A percentile compares a stretch with the other conserved stretches of the same genome.
phyloP scores from a whole-genome alignment of 1,140 invertebrate species.

The Diploscapter pachys region DNA sequence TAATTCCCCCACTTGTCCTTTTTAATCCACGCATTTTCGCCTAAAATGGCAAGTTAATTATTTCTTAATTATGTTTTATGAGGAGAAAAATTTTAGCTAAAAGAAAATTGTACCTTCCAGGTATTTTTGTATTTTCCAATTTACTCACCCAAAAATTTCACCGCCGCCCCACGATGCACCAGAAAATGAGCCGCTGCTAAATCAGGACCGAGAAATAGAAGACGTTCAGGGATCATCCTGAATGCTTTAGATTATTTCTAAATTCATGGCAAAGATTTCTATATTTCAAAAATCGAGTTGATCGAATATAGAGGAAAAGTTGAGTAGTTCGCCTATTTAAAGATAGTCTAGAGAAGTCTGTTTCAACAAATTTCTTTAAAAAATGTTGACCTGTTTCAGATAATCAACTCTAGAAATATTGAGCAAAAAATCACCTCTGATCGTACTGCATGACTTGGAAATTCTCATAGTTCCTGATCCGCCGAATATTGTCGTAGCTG shows the following conservation, averaged over 20 bases:
- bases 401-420: too few relatives aligned
- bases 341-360: too few relatives aligned
- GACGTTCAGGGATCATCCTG: conserved; percentile 61
- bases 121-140: conserved; percentile 59
- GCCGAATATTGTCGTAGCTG: conserved; percentile 50
- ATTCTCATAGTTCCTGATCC: conserved; percentile 43
- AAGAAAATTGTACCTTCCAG: conserved; percentile 23
- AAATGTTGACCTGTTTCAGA: too few relatives aligned
- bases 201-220: conserved; percentile 67
- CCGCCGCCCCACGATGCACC: conserved; percentile 67
- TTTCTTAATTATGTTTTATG: neutral
- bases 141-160: conserved; percentile 67
- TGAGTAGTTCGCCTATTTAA: too few relatives aligned
- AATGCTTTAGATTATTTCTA: neutral
- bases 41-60: too few relatives aligned
- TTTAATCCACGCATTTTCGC: neutral
- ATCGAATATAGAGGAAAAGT: too few relatives aligned
- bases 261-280: neutral
- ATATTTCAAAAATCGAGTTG: too few relatives aligned
- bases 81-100: neutral
- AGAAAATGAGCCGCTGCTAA: conserved; percentile 74
- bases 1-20: conserved; percentile 6
- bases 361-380: too few relatives aligned
- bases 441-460: conserved; percentile 54
- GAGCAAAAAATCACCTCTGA: conserved; percentile 44